Base-by-base conservation (phyloP, 2,797 vertebrate genomes). In the Xyrichtys novacula region DNA sequence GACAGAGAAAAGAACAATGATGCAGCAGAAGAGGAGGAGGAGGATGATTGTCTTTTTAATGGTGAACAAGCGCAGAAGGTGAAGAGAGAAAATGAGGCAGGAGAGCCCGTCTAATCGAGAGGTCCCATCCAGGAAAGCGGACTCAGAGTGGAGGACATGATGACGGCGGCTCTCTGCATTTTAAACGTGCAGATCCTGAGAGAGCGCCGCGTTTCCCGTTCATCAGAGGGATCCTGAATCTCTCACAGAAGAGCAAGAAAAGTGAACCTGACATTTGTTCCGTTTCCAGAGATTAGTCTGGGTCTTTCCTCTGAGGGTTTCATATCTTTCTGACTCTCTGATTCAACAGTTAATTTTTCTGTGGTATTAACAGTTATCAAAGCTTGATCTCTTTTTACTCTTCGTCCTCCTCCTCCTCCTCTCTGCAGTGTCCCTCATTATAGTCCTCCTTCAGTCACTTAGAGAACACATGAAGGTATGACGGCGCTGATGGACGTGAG, bases 21-120 rank as follows among this genome's bases (percentile, higher is more conserved):
- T 47, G 44, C 11, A 39, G 9, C 15, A 42, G 12, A 62, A 20
- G 42, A 71, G 57, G 39, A 4, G 19, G 49, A 46, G 58, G 58
- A 40, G 38, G 58, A 16, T 49, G 71, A 78, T 83, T 71, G 65
- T 60, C 47, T 78, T 74, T 71, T 69, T 79, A 76, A 74, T 52
- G 46, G 46, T 3, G 40, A 65, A 32, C 29, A 15, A 7, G 43
- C 1, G 1, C 25, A 14, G 50, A 32, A 40, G 63, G 47, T 46
- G 72, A 59, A 52, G 63, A 65, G 65, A 49, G 32, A 65, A 63
- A 43, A 70, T 53, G 64, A 78, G 68, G 54, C 48, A 38, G 68
- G 16, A 71, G 66, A 69, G 71, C 44, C 26, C 1, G 2, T 8
- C 1, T 22, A 44, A 73, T 68, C 43, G 49, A 38, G 9, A 68